These are phyloP conservation scores for Apamea monoglypha DNA, from an alignment of 2,888 invertebrate species.

Conservation along the genomic window DNA sequence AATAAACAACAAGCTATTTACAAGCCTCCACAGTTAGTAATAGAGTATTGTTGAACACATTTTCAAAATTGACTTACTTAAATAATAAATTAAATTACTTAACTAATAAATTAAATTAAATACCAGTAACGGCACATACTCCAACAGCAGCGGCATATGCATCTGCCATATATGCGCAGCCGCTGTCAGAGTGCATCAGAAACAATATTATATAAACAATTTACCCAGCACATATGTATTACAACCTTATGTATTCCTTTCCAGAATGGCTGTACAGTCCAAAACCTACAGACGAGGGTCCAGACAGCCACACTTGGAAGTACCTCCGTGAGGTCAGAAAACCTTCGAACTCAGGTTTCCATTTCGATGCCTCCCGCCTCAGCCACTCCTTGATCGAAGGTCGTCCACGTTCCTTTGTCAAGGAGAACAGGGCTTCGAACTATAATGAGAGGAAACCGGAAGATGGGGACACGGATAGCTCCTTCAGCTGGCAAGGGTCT, in stretches of 20 bases:
- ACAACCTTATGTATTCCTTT: conserved; percentile 36
- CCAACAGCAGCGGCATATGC: too few relatives aligned
- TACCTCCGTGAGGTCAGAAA: conserved; percentile 85
- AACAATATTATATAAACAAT: too few relatives aligned
- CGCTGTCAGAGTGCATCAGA: too few relatives aligned
- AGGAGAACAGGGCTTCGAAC: conserved; percentile 73
- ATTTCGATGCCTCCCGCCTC: conserved; percentile 82
- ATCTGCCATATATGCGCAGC: too few relatives aligned
- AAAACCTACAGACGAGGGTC: conserved; percentile 72
- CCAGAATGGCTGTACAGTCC: conserved; percentile 89
- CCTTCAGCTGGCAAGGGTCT: conserved; percentile 87
- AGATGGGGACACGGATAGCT: conserved; percentile 87
- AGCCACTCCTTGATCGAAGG: conserved; percentile 75
- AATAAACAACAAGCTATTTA: too few relatives aligned
- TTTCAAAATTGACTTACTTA: too few relatives aligned
- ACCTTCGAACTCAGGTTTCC: conserved; percentile 86
- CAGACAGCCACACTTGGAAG: conserved; percentile 87
- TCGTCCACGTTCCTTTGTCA: conserved; percentile 72
- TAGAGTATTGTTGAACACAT: too few relatives aligned
- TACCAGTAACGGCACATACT: too few relatives aligned
- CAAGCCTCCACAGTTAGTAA: too few relatives aligned
- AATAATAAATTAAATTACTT: too few relatives aligned
- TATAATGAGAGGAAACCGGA: conserved; percentile 69
- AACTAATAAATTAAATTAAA: too few relatives aligned
- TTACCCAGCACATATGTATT: background rate